A percentile compares a stretch with the other conserved stretches of the same genome.
phyloP scores from a whole-genome alignment of 2,113 vertebrate genomes.

The Paramormyrops kingsleyae region DNA sequence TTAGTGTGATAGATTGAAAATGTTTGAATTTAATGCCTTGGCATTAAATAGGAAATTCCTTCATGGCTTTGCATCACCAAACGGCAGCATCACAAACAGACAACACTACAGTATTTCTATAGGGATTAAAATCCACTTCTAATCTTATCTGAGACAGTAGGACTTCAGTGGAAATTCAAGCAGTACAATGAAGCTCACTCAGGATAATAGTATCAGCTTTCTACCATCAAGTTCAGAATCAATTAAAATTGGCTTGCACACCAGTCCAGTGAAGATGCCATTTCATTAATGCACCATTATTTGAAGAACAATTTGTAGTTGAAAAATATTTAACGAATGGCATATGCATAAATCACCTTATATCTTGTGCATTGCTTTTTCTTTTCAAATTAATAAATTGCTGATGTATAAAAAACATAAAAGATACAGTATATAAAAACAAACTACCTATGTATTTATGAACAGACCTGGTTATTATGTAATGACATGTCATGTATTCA shows the following conservation, averaged over 20 bases:
- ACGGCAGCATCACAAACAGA: not conserved
- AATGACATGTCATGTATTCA: not conserved
- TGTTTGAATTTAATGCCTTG: not conserved
- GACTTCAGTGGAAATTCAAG: not conserved
- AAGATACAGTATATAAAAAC: not conserved
- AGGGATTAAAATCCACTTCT: not conserved
- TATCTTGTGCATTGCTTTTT: not conserved
- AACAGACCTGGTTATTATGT: not conserved
- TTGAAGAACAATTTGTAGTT: not conserved
- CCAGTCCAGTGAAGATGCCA: not conserved
- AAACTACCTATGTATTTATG: not conserved
- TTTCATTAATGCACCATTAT: not conserved
- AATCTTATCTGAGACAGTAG: not conserved
- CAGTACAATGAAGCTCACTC: not conserved
- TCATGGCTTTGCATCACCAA: not conserved
- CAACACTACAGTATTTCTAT: not conserved
- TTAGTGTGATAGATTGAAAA: not conserved
- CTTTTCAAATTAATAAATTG: not conserved
- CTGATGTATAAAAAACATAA: not conserved
- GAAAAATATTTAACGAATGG: not conserved
- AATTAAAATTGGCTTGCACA: not conserved
- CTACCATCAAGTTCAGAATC: not conserved
- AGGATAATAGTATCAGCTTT: not conserved
- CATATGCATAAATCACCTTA: not conserved
- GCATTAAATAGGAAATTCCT: not conserved